Evolutionary conservation across 2,888 invertebrate species (phyloP).

Genomic region (Epinotia bilunana): DNA sequence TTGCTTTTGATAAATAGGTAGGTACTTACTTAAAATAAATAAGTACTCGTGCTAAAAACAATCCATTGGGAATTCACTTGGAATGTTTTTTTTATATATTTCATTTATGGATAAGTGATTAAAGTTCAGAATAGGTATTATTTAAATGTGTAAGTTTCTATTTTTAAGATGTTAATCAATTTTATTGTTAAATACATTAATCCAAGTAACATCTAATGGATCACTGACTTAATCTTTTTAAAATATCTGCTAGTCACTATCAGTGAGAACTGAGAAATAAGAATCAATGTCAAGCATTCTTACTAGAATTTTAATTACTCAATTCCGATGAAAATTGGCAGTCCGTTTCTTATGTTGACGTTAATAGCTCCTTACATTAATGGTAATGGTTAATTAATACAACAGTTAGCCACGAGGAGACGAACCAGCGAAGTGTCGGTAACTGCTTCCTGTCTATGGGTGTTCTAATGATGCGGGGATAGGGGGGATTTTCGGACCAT

Average conservation of each 20-base stretch:
- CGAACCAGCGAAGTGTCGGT: constrained; percentile 1
- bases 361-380: constrained; percentile 10
- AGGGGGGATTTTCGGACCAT: neutral
- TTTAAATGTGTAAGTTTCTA: no score
- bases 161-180: no score
- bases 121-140: no score
- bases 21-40: no score
- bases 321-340: constrained; percentile 21
- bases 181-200: neutral
- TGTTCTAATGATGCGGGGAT: constrained; percentile 14
- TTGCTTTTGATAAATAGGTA: no score
- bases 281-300: neutral
- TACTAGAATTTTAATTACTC: constrained; percentile 8
- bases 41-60: no score
- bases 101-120: no score
- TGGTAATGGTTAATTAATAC: constrained; percentile 24
- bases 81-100: no score
- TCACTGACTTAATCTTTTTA: neutral
- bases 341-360: constrained; percentile 5
- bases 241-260: neutral
- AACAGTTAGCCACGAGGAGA: constrained; percentile 9
- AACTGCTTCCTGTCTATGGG: constrained; percentile 29
- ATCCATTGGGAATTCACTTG: no score
- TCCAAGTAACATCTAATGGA: neutral
- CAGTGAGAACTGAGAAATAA: constrained; percentile 8